Evolutionary conservation across 2,797 vertebrate genomes (phyloP).

Genomic region (Cuculus canorus): DNA sequence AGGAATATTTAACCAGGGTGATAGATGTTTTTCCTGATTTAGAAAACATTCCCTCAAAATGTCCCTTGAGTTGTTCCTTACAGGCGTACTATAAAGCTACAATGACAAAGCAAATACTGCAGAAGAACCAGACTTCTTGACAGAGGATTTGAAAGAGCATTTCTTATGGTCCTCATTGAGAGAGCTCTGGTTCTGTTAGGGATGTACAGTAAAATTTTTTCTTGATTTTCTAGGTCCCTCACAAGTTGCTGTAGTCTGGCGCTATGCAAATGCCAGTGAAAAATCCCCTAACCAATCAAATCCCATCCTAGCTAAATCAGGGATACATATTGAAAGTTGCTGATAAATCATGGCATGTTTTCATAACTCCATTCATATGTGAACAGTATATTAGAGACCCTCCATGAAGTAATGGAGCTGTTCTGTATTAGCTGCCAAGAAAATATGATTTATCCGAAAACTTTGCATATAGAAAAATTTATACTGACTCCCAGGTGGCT

Average conservation of each 20-base stretch:
- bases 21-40: not conserved
- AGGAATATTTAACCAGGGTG: not conserved
- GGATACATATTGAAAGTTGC: not conserved
- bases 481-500: not conserved
- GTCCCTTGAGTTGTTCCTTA: not conserved
- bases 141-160: not conserved
- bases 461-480: not conserved
- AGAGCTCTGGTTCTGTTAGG: not conserved
- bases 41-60: not conserved
- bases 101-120: not conserved
- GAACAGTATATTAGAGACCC: not conserved
- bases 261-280: not conserved
- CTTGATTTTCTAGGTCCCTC: not conserved
- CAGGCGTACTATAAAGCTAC: not conserved
- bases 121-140: not conserved
- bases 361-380: not conserved
- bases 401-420: not conserved
- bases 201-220: not conserved
- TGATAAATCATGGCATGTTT: slow-evolving; percentile 29
- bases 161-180: not conserved
- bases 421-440: not conserved
- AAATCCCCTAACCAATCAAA: not conserved
- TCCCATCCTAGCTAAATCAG: not conserved
- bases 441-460: not conserved
- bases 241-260: not conserved